A percentile compares a stretch with the other conserved stretches of the same genome.
These are phyloP conservation scores for Rhabditoides inermis DNA, from an alignment of 2,888 invertebrate genomes.

Conservation along the genomic window DNA sequence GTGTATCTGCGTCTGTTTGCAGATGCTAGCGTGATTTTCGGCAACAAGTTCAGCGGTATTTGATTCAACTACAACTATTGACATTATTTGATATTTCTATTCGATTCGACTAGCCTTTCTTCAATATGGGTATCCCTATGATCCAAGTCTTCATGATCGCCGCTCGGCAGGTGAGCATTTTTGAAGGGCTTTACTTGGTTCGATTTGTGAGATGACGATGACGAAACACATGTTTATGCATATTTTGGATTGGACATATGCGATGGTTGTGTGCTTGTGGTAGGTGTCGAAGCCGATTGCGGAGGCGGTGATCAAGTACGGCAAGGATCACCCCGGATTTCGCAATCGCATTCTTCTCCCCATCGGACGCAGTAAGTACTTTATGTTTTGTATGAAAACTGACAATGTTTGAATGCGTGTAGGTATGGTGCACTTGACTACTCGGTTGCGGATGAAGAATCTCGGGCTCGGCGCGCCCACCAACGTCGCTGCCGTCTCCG, in stretches of 20 bases:
- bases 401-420: too few relatives aligned
- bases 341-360: conserved; percentile 40
- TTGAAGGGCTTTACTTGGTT: background rate
- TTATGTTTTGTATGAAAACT: background rate
- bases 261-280: too few relatives aligned
- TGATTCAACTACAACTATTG: too few relatives aligned
- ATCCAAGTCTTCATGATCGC: conserved; percentile 49
- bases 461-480: conserved; percentile 39
- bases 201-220: too few relatives aligned
- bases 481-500: conserved; percentile 37
- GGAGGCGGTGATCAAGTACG: conserved; percentile 38
- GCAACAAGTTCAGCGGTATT: too few relatives aligned
- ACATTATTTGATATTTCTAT: too few relatives aligned
- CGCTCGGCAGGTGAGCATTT: conserved; percentile 35
- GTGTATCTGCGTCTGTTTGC: too few relatives aligned
- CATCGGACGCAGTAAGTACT: conserved; percentile 31
- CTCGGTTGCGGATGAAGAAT: conserved; percentile 40
- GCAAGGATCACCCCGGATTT: conserved; percentile 44
- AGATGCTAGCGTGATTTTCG: too few relatives aligned
- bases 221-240: too few relatives aligned
- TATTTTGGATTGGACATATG: too few relatives aligned
- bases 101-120: too few relatives aligned
- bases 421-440: conserved; percentile 39
- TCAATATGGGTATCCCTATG: conserved; percentile 48
- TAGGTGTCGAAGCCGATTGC: conserved; percentile 47